Evolutionary conservation across 2,113 vertebrate genomes (phyloP).

Genomic region (Alces alces): DNA sequence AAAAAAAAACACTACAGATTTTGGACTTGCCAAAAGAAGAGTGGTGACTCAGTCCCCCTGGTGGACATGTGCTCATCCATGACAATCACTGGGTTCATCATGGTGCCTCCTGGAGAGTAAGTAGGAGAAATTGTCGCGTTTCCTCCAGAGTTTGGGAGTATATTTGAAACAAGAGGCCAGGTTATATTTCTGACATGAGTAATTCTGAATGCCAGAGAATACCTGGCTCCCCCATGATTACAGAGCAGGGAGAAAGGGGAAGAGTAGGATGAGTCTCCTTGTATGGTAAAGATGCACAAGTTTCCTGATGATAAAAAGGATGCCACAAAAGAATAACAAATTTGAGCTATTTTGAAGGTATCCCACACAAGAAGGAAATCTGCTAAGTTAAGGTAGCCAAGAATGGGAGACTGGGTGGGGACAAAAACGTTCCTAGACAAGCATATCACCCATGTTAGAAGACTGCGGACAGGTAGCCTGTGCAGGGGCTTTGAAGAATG

Average conservation of each 20-base stretch:
- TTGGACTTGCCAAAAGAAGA: not conserved
- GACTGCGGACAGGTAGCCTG: accelerated
- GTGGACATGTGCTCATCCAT: not conserved
- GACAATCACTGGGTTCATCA: not conserved
- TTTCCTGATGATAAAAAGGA: not conserved
- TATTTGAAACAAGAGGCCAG: not conserved
- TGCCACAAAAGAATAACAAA: not conserved
- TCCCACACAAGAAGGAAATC: not conserved
- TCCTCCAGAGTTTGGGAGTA: not conserved
- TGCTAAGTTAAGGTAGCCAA: not conserved
- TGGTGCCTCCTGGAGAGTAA: not conserved
- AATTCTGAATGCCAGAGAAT: not conserved
- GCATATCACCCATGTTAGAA: not conserved
- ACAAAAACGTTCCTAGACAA: not conserved
- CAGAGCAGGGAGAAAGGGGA: not conserved
- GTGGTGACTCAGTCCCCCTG: not conserved
- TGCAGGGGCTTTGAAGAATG: not conserved
- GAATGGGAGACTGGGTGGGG: not conserved
- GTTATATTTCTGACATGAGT: not conserved
- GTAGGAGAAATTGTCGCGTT: not conserved
- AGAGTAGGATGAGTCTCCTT: not conserved
- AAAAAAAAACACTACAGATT: not conserved
- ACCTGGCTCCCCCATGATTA: not conserved
- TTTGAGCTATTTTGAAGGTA: not conserved
- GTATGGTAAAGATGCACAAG: not conserved